Evolutionary conservation across 53 echinoderm and acorn worm species (phyloP).

Genomic region (Luidia sarsii): DNA sequence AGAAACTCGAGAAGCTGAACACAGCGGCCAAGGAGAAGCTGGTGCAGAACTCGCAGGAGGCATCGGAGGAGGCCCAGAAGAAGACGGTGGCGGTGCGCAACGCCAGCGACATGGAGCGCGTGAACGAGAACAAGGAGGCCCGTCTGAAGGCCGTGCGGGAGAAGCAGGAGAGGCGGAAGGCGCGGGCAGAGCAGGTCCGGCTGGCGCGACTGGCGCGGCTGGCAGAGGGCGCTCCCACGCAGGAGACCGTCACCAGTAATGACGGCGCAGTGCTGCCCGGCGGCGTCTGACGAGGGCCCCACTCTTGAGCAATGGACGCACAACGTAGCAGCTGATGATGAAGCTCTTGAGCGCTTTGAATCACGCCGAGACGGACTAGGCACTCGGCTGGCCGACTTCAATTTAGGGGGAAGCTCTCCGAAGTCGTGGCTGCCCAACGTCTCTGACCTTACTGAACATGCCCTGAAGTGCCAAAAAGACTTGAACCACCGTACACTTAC

Average conservation of each 20-base stretch:
- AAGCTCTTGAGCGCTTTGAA: no score
- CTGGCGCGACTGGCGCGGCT: conserved; percentile 75
- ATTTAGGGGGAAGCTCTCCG: no score
- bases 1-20: conserved; percentile 83
- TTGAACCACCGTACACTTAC: no score
- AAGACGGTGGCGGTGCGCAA: conserved; percentile 62
- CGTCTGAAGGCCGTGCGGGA: conserved; percentile 65
- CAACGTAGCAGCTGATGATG: no score
- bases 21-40: conserved; percentile 81
- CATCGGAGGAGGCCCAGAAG: conserved; percentile 68
- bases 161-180: conserved; percentile 75
- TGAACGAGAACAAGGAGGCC: conserved; percentile 80
- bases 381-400: no score
- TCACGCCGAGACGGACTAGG: no score
- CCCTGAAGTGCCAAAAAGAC: no score
- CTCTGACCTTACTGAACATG: no score
- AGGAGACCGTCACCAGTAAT: conserved; percentile 17
- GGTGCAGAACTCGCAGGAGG: conserved; percentile 68
- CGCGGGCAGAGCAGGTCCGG: conserved; percentile 86
- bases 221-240: conserved; percentile 53
- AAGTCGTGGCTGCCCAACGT: no score
- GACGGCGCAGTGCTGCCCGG: no score
- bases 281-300: no score
- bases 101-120: conserved; percentile 58
- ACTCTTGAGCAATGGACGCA: no score